Base-by-base conservation (phyloP, 1,140 invertebrate species). In the Aphaenogaster floridana region DNA sequence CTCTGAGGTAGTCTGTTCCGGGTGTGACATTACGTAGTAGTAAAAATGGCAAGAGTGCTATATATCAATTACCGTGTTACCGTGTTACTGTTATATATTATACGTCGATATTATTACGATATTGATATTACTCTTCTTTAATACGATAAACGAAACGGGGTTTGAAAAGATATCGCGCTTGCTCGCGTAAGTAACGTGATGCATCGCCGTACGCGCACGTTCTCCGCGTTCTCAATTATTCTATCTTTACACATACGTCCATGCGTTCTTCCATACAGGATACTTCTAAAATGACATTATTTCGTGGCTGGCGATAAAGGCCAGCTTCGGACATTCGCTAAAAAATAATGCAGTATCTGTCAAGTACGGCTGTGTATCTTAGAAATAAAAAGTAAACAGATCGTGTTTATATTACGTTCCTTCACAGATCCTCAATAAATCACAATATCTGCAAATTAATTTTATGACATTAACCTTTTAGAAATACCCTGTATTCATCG, bases 1-100 rank as follows among this genome's bases (percentile, higher is more conserved):
- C 94, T 95, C 92, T 95, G 94, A 95, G 94, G 94, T 95, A 95
- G 94, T 94, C 94, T 94, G 94, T 94, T 95, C 92, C 94, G 94
- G 92, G 91, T 90, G 86, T 90, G 69, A 93, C 92, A 93, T 95
- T 94, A 94, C 91, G 88, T 94, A 92, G 88, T 94, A 92, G 89
- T 94, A 93, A 92, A 94, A 94, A 93, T 95, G 94, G 94, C 94
- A 95, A 95, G 91, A 93, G 88, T 83, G 89, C 92, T 94, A 93
- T 93, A 94, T 94, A 94, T 72, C 42, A 93, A 93, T 94, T 91
- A 91, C 78, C 64, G 45, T 54, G 78, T 80, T 91, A 91, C 64
- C 78, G 21, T 69, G 78, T 80, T 77, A 77, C 39, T 57, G 57
- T 45, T 54, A 39, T 45, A 66, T 52, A 66, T 54, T 71, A 71